phyloP scores from a whole-genome alignment of 2,888 invertebrate genomes.

The Torymus tubicola region DNA sequence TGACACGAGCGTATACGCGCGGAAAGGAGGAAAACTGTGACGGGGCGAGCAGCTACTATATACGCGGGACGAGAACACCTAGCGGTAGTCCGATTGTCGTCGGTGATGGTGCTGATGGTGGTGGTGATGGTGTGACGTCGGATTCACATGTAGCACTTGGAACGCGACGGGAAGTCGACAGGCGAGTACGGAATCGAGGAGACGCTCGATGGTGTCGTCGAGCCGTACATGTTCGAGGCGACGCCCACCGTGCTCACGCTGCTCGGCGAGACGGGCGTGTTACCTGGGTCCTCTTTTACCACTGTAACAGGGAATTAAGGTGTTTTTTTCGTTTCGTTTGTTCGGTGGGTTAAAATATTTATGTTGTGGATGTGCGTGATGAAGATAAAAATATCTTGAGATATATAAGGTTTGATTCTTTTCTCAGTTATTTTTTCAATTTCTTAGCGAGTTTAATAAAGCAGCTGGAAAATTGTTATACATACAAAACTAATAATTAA shows the following conservation, averaged over 20 bases:
- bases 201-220: slow-evolving; percentile 68
- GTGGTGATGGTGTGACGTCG: neutral
- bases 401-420: too few species aligned
- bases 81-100: neutral
- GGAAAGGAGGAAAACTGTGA: neutral
- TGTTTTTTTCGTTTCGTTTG: too few species aligned
- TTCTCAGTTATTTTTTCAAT: too few species aligned
- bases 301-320: slow-evolving; percentile 59
- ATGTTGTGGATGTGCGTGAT: too few species aligned
- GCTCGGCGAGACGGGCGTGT: slow-evolving; percentile 66
- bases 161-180: slow-evolving; percentile 71
- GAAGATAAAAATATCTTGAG: too few species aligned
- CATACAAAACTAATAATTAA: too few species aligned
- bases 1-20: too few species aligned
- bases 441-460: too few species aligned
- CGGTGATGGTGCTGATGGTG: neutral
- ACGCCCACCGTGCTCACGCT: slow-evolving; percentile 67
- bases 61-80: neutral
- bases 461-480: too few species aligned
- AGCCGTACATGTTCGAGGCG: slow-evolving; percentile 69
- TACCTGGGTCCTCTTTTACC: slow-evolving; percentile 73
- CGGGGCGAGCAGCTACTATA: neutral
- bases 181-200: slow-evolving; percentile 65
- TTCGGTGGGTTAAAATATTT: too few species aligned
- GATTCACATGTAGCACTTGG: slow-evolving; percentile 72